phyloP scores from a whole-genome alignment of 2,888 invertebrate species.

The Cactoblastis cactorum region DNA sequence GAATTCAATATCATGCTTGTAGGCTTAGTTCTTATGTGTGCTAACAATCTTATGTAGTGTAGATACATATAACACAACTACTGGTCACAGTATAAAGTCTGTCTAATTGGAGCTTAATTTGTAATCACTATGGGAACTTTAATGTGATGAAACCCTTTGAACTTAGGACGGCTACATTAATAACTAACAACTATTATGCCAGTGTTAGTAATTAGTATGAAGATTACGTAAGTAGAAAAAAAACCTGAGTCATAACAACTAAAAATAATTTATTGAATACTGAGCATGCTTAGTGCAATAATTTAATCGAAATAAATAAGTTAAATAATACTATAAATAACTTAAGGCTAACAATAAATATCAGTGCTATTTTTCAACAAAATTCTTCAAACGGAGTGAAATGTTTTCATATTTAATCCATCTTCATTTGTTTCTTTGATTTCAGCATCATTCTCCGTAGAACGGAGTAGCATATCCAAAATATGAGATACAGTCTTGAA shows the following conservation, averaged over 20 bases:
- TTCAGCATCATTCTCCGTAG: conserved; percentile 52
- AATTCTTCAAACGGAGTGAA: not conserved
- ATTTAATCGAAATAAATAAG: conserved; percentile 29
- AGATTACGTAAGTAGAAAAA: not conserved
- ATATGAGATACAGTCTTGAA: conserved; percentile 59
- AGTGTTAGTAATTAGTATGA: no score
- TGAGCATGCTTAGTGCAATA: conserved; percentile 25
- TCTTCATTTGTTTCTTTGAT: conserved; percentile 40
- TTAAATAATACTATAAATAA: no score
- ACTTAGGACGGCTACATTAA: no score
- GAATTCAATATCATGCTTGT: no score
- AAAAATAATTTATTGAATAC: conserved; percentile 28
- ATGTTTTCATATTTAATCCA: conserved; percentile 28
- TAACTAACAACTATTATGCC: no score
- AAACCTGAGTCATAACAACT: conserved; percentile 16
- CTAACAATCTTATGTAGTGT: no score
- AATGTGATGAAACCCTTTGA: no score
- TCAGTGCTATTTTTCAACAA: conserved; percentile 18
- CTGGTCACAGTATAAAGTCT: no score
- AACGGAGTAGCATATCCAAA: conserved; percentile 64
- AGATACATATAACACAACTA: no score
- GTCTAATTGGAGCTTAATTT: no score
- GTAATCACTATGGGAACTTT: no score
- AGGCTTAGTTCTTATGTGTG: no score
- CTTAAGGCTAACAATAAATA: conserved; percentile 31